A percentile compares a stretch with the other conserved stretches of the same genome.
These are phyloP conservation scores for Ligdia adustata DNA, from an alignment of 2,888 invertebrate species.

Conservation along the genomic window DNA sequence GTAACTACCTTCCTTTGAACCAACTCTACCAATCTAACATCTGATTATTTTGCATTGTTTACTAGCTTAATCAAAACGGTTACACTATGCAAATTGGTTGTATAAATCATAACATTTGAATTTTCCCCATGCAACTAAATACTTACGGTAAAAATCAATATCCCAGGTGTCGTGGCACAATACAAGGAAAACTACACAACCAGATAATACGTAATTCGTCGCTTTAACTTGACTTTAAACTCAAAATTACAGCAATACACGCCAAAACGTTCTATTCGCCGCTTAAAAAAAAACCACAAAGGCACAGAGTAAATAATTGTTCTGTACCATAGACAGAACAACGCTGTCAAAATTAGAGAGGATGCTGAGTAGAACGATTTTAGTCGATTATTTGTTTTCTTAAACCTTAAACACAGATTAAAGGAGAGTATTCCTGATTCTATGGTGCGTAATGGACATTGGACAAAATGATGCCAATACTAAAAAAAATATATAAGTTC, in stretches of 20 bases:
- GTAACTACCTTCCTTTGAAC: neutral
- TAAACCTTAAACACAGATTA: neutral
- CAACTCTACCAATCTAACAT: neutral
- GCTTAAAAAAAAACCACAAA: neutral
- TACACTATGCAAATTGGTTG: conserved; percentile 3
- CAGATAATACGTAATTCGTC: neutral
- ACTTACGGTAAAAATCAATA: conserved; percentile 2
- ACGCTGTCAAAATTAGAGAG: neutral
- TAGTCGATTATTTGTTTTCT: neutral
- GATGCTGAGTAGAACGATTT: neutral
- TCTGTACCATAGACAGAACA: neutral
- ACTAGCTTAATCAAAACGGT: neutral
- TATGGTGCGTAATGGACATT: neutral
- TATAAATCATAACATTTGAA: conserved; percentile 5
- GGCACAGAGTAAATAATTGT: neutral
- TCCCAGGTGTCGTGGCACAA: neutral
- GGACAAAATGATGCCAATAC: neutral
- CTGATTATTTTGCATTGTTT: neutral
- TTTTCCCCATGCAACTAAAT: neutral
- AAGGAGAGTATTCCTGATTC: neutral
- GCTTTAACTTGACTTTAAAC: neutral
- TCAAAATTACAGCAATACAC: neutral
- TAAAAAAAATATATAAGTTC: neutral
- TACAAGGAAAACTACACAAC: neutral
- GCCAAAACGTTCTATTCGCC: neutral